Conservation (phyloP, 1,140 invertebrate genomes). For the Drosophila takahashii region DNA sequence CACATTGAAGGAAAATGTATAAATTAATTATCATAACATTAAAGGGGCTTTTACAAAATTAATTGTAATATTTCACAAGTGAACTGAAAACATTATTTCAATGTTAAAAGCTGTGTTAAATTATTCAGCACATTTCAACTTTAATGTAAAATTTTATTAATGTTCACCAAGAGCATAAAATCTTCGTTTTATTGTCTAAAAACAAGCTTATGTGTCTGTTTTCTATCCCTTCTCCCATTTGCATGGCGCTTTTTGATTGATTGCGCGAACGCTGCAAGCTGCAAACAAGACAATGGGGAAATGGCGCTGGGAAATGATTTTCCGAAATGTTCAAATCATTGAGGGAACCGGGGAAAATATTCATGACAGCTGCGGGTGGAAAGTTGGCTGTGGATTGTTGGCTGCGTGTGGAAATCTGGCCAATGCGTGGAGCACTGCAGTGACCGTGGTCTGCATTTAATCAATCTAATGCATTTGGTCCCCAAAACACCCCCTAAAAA, state of each 20-base stretch:
- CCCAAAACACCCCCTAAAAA: background rate
- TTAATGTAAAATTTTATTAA: background rate
- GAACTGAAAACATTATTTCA: background rate
- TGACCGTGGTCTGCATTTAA: constrained; percentile 50
- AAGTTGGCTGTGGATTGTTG: constrained; percentile 1
- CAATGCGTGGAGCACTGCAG: constrained; percentile 31
- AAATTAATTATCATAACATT: background rate
- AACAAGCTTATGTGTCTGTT: constrained; percentile 10
- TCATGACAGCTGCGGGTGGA: constrained; percentile 52
- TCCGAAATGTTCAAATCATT: constrained; percentile 46
- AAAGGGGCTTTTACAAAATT: background rate
- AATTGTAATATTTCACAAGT: background rate
- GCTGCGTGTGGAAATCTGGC: constrained; percentile 27
- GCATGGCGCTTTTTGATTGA: constrained; percentile 70
- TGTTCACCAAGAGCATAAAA: constrained; percentile 2
- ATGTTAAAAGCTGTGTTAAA: background rate
- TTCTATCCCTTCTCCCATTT: constrained; percentile 29
- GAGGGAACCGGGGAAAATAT: constrained; percentile 22
- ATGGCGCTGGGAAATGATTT: constrained; percentile 43
- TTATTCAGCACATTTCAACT: background rate
- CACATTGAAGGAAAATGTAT: background rate
- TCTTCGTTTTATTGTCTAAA: constrained; percentile 11
- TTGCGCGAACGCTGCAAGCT: constrained; percentile 60
- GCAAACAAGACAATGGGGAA: constrained; percentile 58
- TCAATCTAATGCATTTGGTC: constrained; percentile 51